Percentiles rank a stretch among this genome's conserved stretches.
These are phyloP conservation scores for Apteryx owenii DNA, from an alignment of 2,113 vertebrate genomes.

Conservation along the genomic window DNA sequence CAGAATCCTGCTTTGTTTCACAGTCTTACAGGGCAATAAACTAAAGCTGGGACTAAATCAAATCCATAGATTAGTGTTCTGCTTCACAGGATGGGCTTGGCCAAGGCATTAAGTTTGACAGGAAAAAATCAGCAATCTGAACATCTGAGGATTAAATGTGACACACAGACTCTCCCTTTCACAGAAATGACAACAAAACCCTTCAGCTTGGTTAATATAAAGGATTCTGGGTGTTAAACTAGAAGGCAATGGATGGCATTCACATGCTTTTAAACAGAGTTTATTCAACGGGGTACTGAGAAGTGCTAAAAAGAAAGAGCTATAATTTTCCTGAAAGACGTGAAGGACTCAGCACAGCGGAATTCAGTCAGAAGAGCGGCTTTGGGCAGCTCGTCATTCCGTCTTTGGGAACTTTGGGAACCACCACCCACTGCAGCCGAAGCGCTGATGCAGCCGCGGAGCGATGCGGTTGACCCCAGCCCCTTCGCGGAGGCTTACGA, in stretches of 20 bases:
- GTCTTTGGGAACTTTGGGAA: too few relatives aligned
- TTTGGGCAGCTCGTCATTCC: not conserved
- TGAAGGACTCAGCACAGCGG: not conserved
- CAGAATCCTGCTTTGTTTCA: not conserved
- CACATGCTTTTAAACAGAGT: not conserved
- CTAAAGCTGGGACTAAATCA: not conserved
- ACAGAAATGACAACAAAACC: accelerated
- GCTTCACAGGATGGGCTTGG: not conserved
- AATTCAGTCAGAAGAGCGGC: not conserved
- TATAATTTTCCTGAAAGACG: accelerated
- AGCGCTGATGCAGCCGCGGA: too few relatives aligned
- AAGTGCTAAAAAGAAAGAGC: not conserved
- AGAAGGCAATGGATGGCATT: accelerated
- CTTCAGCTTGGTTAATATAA: accelerated
- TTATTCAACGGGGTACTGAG: not conserved
- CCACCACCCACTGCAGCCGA: too few relatives aligned
- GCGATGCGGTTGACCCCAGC: too few relatives aligned
- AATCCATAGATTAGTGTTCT: accelerated
- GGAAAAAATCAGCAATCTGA: not conserved
- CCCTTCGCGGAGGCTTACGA: too few relatives aligned
- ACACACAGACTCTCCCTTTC: not conserved
- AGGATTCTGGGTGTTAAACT: accelerated
- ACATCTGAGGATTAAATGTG: not conserved
- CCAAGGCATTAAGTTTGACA: not conserved
- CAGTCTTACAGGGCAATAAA: not conserved